Percentiles rank a stretch among this genome's conserved stretches.
phyloP scores from a whole-genome alignment of 37 sponge, comb jelly and placozoan genomes.

The Geodia barretti region DNA sequence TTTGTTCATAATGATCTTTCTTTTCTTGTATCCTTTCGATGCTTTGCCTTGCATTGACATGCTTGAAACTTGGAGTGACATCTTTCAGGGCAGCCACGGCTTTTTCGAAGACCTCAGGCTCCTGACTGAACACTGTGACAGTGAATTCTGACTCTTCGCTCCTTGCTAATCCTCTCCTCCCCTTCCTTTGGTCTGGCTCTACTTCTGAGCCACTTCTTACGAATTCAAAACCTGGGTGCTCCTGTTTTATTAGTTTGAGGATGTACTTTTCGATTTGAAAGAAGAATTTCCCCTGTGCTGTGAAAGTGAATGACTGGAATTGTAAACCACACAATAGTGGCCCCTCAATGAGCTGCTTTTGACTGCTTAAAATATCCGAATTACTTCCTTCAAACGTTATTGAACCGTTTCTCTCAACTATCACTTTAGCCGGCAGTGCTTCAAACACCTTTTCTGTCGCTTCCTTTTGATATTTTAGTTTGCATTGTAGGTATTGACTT shows the following conservation, averaged over 20 bases:
- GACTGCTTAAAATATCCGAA: neutral
- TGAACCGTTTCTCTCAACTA: neutral
- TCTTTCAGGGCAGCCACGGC: constrained; percentile 1
- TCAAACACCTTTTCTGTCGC: neutral
- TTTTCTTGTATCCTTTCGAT: constrained; percentile 1
- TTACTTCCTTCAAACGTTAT: neutral
- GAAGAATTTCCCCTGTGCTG: constrained; percentile 13
- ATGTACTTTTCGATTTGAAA: constrained; percentile 44
- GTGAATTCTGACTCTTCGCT: neutral
- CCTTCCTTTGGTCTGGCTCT: neutral
- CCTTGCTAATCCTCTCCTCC: neutral
- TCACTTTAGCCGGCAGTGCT: neutral
- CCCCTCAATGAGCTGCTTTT: neutral
- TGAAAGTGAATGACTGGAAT: neutral
- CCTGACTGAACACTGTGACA: constrained; percentile 25
- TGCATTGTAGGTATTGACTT: neutral
- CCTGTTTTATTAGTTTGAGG: neutral
- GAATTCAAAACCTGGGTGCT: neutral
- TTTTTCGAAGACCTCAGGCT: constrained; percentile 8
- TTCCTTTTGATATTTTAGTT: neutral
- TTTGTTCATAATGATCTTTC: constrained; percentile 1
- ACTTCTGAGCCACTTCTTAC: neutral
- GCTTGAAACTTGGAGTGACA: constrained; percentile 5
- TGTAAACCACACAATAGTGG: neutral
- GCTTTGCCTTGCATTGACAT: neutral